phyloP scores from a whole-genome alignment of 2,888 invertebrate genomes.

The Xanthia togata region DNA sequence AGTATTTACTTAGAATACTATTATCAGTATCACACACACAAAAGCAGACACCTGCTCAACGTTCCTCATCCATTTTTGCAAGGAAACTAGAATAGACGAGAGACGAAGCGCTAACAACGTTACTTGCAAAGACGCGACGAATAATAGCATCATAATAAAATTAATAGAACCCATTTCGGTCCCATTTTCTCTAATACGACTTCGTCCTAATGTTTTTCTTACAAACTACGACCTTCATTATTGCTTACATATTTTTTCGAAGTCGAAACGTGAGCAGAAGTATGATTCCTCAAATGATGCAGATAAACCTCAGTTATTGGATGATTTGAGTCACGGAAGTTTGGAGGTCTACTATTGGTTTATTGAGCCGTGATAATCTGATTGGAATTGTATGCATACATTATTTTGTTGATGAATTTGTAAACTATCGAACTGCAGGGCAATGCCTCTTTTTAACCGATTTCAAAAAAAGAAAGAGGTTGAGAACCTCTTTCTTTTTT shows the following conservation, averaged over 20 bases:
- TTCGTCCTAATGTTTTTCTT: slow-evolving; percentile 41
- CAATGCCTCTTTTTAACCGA: neutral
- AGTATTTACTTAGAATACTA: neutral
- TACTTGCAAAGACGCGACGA: slow-evolving; percentile 41
- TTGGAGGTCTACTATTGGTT: slow-evolving; percentile 32
- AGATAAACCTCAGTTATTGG: slow-evolving; percentile 41
- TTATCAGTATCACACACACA: neutral
- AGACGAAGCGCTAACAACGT: slow-evolving; percentile 30
- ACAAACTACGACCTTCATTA: slow-evolving; percentile 41
- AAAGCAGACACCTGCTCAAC: slow-evolving; percentile 21
- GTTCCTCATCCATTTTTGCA: slow-evolving; percentile 23
- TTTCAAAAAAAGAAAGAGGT: no score
- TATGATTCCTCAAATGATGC: slow-evolving; percentile 46
- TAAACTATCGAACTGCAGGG: neutral
- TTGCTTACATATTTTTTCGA: slow-evolving; percentile 47
- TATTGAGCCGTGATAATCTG: slow-evolving; percentile 7
- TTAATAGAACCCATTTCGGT: slow-evolving; percentile 50
- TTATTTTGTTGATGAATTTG: slow-evolving; percentile 16
- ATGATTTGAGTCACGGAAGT: slow-evolving; percentile 27
- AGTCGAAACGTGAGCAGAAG: slow-evolving; percentile 58
- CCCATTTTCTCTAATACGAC: slow-evolving; percentile 41
- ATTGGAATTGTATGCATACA: slow-evolving; percentile 23
- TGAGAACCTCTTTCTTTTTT: no score
- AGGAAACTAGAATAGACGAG: slow-evolving; percentile 25
- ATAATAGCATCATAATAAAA: slow-evolving; percentile 56